Evolutionary conservation across 2,113 vertebrate species (phyloP).

Genomic region (Diadophis punctatus): DNA sequence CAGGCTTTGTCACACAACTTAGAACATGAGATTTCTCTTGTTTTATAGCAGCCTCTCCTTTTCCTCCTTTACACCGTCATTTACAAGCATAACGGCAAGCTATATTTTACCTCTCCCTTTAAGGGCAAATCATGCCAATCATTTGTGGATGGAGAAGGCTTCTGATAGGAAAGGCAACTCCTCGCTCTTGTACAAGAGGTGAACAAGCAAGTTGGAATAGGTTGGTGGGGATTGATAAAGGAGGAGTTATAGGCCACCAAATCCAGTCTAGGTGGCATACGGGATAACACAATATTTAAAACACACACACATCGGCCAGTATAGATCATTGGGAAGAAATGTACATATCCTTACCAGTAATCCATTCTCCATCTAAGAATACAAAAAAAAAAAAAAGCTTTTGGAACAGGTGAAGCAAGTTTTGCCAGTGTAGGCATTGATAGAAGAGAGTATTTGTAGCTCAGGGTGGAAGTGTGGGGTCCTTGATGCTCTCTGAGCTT

Average conservation of each 20-base stretch:
- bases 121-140: background rate
- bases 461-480: too few species aligned
- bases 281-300: background rate
- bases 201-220: background rate
- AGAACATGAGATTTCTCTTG: conserved; percentile 25
- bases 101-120: conserved; percentile 11
- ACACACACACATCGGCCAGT: background rate
- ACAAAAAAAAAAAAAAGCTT: background rate
- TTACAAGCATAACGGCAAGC: background rate
- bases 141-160: background rate
- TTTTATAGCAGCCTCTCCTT: conserved; percentile 40
- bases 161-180: background rate
- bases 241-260: background rate
- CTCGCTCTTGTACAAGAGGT: background rate
- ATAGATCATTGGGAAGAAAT: background rate
- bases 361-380: background rate
- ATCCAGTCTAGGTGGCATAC: background rate
- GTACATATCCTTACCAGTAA: background rate
- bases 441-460: too few species aligned
- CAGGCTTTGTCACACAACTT: conserved; percentile 27
- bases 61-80: conserved; percentile 21
- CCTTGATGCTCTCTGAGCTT: too few species aligned
- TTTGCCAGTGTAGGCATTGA: background rate
- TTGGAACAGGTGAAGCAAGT: background rate
- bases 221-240: background rate